Percentiles rank a stretch among this genome's conserved stretches.
Conservation (phyloP, 2,888 invertebrate genomes). For the Caenorhabditis becei region DNA sequence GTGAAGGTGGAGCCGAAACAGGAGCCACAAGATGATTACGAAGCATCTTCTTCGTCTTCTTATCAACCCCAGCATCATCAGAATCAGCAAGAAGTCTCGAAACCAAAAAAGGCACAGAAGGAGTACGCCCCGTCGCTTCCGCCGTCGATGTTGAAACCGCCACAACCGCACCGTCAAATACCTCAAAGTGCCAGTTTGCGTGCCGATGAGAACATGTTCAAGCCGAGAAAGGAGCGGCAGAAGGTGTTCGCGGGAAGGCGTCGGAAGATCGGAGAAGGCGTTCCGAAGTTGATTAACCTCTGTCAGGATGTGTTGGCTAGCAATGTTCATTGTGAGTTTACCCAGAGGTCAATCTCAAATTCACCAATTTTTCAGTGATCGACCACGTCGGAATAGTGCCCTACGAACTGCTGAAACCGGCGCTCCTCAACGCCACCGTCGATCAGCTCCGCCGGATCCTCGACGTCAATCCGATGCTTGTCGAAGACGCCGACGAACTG, state of each 20-base stretch:
- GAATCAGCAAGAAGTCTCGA: too few relatives aligned
- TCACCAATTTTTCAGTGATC: constrained; percentile 36
- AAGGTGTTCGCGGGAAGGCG: constrained; percentile 60
- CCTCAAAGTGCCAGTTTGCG: constrained; percentile 35
- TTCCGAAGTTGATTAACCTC: constrained; percentile 30
- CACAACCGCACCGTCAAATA: constrained; percentile 6
- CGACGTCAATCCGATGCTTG: constrained; percentile 48
- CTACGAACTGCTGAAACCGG: constrained; percentile 45
- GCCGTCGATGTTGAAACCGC: neutral
- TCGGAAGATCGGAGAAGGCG: constrained; percentile 28
- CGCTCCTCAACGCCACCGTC: constrained; percentile 19
- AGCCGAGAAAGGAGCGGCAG: constrained; percentile 55
- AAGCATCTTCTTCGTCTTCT: constrained; percentile 15
- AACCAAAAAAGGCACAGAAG: constrained; percentile 9
- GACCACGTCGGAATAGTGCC: constrained; percentile 56
- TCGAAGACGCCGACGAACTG: constrained; percentile 40
- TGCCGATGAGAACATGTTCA: constrained; percentile 57
- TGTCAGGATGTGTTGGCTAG: constrained; percentile 44
- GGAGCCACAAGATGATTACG: constrained; percentile 28
- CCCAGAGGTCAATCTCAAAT: too few relatives aligned
- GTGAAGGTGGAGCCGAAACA: constrained; percentile 35
- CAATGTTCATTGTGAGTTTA: constrained; percentile 41
- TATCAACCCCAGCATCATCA: neutral
- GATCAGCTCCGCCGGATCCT: constrained; percentile 47
- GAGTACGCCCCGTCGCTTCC: constrained; percentile 27